Conservation (phyloP, 2,888 invertebrate species). For the Drosophila tripunctata region DNA sequence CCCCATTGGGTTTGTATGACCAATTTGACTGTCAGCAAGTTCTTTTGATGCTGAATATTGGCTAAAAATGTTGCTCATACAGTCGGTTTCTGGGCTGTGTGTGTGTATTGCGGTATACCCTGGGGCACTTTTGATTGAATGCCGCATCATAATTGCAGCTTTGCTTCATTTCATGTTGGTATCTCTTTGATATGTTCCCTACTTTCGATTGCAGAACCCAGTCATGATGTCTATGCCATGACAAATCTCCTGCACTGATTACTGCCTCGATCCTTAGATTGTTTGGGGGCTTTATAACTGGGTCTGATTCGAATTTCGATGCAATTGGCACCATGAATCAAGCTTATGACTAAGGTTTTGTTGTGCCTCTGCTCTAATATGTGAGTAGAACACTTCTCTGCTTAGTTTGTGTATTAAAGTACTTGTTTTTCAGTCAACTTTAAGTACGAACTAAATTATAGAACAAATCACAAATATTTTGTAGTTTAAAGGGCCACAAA, state of each 20-base stretch:
- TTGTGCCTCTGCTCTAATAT: too few relatives aligned
- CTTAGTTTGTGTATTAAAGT: neutral
- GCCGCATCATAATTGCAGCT: constrained; percentile 70
- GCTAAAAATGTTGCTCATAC: constrained; percentile 29
- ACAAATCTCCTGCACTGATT: constrained; percentile 61
- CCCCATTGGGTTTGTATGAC: constrained; percentile 30
- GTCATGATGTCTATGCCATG: constrained; percentile 25
- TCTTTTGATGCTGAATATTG: constrained; percentile 58
- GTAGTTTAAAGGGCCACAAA: too few relatives aligned
- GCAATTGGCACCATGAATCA: neutral
- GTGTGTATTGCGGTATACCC: constrained; percentile 13
- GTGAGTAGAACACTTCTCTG: too few relatives aligned
- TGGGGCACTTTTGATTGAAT: constrained; percentile 66
- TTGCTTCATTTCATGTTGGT: constrained; percentile 52
- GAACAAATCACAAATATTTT: too few relatives aligned
- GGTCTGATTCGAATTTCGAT: neutral
- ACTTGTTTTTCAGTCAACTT: too few relatives aligned
- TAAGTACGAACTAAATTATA: too few relatives aligned
- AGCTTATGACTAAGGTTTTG: too few relatives aligned
- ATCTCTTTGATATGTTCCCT: constrained; percentile 38
- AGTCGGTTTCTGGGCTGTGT: constrained; percentile 2
- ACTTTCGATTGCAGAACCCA: constrained; percentile 3
- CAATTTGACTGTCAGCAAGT: constrained; percentile 75
- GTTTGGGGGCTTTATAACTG: constrained; percentile 15
- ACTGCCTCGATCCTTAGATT: constrained; percentile 32